Conservation (phyloP, 2,888 invertebrate species). For the Kuschelorhynchus macadamiae region DNA sequence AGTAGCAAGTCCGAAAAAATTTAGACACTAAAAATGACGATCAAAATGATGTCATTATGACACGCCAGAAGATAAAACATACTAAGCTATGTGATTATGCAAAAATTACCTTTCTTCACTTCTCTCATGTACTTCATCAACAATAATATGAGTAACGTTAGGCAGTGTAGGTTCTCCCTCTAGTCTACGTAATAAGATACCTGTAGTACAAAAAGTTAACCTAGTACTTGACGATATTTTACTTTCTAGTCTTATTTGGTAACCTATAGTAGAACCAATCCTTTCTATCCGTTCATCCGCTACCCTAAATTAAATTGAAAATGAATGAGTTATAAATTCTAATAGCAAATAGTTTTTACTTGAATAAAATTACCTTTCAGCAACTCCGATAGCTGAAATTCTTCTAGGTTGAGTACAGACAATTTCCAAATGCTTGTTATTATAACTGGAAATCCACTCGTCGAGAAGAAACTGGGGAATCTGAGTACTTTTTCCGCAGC, state of each 20-base stretch:
- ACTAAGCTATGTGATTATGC: too few species aligned
- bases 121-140: constrained; percentile 95
- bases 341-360: too few species aligned
- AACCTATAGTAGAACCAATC: constrained; percentile 77
- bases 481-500: constrained; percentile 89
- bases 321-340: too few species aligned
- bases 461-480: constrained; percentile 91
- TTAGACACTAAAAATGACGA: too few species aligned
- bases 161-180: constrained; percentile 83
- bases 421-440: constrained; percentile 81
- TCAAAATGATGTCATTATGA: too few species aligned
- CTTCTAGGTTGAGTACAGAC: constrained; percentile 94
- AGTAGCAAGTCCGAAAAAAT: too few species aligned
- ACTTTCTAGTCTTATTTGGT: constrained; percentile 84
- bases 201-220: constrained; percentile 93
- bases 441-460: constrained; percentile 79
- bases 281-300: constrained; percentile 88
- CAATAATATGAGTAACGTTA: constrained; percentile 86
- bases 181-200: constrained; percentile 87
- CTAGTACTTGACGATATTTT: constrained; percentile 84
- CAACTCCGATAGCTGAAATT: constrained; percentile 92
- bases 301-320: constrained; percentile 68
- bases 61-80: too few species aligned
- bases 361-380: constrained; percentile 75
- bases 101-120: constrained; percentile 80